phyloP scores from a whole-genome alignment of 2,888 invertebrate species.

The Noctua janthe region DNA sequence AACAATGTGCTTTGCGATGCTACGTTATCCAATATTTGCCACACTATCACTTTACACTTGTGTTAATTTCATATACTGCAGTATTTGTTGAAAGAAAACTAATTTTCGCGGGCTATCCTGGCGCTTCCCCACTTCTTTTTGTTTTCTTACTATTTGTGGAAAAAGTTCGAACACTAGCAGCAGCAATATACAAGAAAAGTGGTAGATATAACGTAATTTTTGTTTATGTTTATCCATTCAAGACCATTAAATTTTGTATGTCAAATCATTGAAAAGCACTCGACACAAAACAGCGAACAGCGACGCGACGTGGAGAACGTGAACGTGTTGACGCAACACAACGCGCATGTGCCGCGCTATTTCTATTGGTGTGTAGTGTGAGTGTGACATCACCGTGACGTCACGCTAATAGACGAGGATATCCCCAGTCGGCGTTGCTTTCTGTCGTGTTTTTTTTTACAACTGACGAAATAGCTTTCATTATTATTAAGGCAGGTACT shows the following conservation, averaged over 20 bases:
- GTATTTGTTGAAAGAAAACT: background rate
- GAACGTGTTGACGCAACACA: slow-evolving; percentile 86
- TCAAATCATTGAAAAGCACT: slow-evolving; percentile 69
- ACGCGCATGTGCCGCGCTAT: slow-evolving; percentile 87
- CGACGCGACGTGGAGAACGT: slow-evolving; percentile 76
- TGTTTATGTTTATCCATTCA: slow-evolving; percentile 42
- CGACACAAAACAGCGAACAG: slow-evolving; percentile 73
- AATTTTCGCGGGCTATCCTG: background rate
- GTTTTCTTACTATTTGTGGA: slow-evolving; percentile 13
- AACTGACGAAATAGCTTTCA: slow-evolving; percentile 48
- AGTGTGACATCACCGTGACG: slow-evolving; percentile 89
- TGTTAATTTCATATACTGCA: background rate
- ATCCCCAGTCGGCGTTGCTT: slow-evolving; percentile 79
- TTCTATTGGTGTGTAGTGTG: slow-evolving; percentile 86
- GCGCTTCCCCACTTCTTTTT: background rate
- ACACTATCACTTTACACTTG: slow-evolving; percentile 5
- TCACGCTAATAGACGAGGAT: slow-evolving; percentile 86
- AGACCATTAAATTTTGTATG: slow-evolving; percentile 39
- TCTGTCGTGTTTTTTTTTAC: slow-evolving; percentile 58
- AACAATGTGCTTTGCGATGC: background rate
- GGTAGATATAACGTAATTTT: slow-evolving; percentile 19
- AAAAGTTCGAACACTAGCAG: slow-evolving; percentile 1
- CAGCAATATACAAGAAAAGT: slow-evolving; percentile 1
- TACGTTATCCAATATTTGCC: background rate
- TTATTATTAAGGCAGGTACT: slow-evolving; percentile 18